Percentiles rank a stretch among this genome's conserved stretches.
Conservation (phyloP, 2,113 vertebrate genomes). For the Stigmatopora nigra region DNA sequence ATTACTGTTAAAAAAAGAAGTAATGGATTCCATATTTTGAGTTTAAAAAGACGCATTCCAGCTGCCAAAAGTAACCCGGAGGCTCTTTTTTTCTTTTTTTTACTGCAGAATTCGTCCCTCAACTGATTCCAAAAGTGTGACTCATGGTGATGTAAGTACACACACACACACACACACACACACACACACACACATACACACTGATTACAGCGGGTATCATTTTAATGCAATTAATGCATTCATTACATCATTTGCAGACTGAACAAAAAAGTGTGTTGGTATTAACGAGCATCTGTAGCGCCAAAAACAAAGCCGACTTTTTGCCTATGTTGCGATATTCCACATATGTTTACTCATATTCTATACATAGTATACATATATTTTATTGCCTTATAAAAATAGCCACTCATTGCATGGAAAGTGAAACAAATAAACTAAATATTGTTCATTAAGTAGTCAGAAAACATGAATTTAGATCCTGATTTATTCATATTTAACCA, state of each 20-base stretch:
- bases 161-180: slow-evolving; percentile 21
- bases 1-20: slow-evolving; percentile 21
- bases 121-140: slow-evolving; percentile 26
- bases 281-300: too few species aligned
- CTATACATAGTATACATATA: too few species aligned
- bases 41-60: slow-evolving; percentile 50
- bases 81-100: slow-evolving; percentile 55
- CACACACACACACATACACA: slow-evolving; percentile 24
- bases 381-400: too few species aligned
- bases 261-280: too few species aligned
- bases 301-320: too few species aligned
- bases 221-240: slow-evolving; percentile 9
- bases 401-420: too few species aligned
- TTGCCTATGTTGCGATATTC: too few species aligned
- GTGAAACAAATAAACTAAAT: too few species aligned
- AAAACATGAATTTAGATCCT: too few species aligned
- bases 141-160: slow-evolving; percentile 24
- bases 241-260: slow-evolving; percentile 38
- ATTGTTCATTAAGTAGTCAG: too few species aligned
- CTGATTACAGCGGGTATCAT: slow-evolving; percentile 21
- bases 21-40: slow-evolving; percentile 48
- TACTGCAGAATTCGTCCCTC: slow-evolving; percentile 36
- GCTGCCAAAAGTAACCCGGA: slow-evolving; percentile 47
- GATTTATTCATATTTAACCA: too few species aligned
- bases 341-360: too few species aligned